A percentile compares a stretch with the other conserved stretches of the same genome.
Evolutionary conservation across 2,888 invertebrate species (phyloP).

Genomic region (Cryptops parisi): DNA sequence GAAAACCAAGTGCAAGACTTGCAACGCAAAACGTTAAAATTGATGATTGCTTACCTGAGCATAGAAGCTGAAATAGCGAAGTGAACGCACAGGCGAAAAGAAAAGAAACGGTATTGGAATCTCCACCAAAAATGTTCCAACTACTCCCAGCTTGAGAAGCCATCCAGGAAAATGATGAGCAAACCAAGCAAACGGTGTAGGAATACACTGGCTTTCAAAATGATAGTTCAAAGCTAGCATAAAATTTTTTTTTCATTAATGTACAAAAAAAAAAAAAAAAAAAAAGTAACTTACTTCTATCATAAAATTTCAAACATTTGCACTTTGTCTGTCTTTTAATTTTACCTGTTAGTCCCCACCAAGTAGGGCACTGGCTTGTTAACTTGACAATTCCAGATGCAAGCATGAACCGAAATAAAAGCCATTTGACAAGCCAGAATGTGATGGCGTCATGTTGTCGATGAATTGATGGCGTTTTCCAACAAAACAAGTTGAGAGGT

Average conservation of each 20-base stretch:
- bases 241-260: not conserved
- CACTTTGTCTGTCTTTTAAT: not conserved
- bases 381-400: slow-evolving; percentile 56
- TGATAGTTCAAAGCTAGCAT: slow-evolving; percentile 45
- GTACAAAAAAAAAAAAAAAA: slow-evolving; percentile 19
- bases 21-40: not conserved
- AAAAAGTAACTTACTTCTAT: slow-evolving; percentile 12
- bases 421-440: slow-evolving; percentile 54
- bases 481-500: slow-evolving; percentile 36
- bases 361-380: slow-evolving; percentile 52
- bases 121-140: slow-evolving; percentile 47
- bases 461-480: slow-evolving; percentile 27
- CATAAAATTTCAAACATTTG: not conserved
- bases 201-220: slow-evolving; percentile 60
- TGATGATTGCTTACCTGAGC: slow-evolving; percentile 40
- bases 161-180: slow-evolving; percentile 52
- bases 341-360: slow-evolving; percentile 61
- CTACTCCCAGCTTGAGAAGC: slow-evolving; percentile 46
- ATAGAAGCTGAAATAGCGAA: slow-evolving; percentile 47
- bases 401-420: slow-evolving; percentile 55
- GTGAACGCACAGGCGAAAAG: slow-evolving; percentile 49
- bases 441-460: slow-evolving; percentile 36
- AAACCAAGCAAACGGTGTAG: slow-evolving; percentile 56
- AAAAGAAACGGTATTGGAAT: slow-evolving; percentile 53
- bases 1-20: not conserved